Evolutionary conservation across 1,140 invertebrate genomes (phyloP), one percentile per base, ranked within the genome.

Genomic region (Ptiloglossa arizonensis): DNA sequence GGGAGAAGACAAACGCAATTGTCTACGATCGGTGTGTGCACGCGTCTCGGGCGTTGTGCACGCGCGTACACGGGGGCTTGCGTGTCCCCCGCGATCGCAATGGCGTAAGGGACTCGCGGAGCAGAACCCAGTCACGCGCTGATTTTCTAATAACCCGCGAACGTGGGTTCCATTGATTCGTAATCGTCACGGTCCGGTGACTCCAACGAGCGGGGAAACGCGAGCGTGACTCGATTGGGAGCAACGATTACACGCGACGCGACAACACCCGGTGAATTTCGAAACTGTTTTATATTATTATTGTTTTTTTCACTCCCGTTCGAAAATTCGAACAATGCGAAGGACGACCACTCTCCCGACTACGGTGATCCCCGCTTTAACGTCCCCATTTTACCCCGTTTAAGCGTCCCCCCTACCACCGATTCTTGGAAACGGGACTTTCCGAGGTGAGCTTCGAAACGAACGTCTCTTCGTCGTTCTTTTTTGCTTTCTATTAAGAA

Each of bases 1-100:
- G 54, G 62, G 35, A 68, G 56, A 69, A 69, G 72, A 66, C 48
- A 69, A 81, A 81, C 38, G 56, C 35, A n/a, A 70, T 77, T 76
- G 74, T 73, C 52, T 46, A 27, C 27, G 46, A 35, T 46, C 29
- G 48, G 5, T 32, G 48, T 29, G 44, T 54, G 64, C 35, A 41
- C 52, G 27, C 3, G n/a, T 35, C 41, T 8, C 8, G 41, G 41
- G 27, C 27, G 22, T 44, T 46, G 22, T 19, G 22, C 54, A n/a
- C 22, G 17, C 19, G 29, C 22, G 56, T 54, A 32, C 32, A 50
- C 11, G 44, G 41, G 32, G 32, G 46, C 32, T 60, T 52, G 73
- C 52, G 50, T 54, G 64, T 67, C 48, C 38, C n/a, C 38, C 48
- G 13, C 29, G 46, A 62, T 71, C 67, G 57, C 75, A 71, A 27